Base-by-base conservation (phyloP, 1,140 invertebrate genomes). In the Centruroides sculpturatus region DNA sequence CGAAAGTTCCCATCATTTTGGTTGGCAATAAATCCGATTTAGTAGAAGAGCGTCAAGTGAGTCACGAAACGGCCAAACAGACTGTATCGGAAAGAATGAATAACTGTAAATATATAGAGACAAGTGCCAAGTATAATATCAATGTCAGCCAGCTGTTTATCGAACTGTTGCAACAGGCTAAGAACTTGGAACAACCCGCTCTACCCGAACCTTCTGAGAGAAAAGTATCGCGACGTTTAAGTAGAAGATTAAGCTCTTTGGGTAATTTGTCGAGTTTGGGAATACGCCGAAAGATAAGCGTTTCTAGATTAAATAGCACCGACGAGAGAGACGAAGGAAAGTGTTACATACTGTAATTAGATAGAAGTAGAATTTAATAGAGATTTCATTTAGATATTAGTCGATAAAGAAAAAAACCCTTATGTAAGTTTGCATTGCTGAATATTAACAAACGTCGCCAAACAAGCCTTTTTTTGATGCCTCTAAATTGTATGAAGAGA, bases 21-120 rank as follows among this genome's bases (percentile, higher is more conserved):
- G 90, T 93, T 3, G 89, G 86, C n/a, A 94, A 94, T 72, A 94
- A 94, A 74, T 78, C 83, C 34, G 90, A 94, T 72, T 73, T 90
- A 12, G 79, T 81, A 34, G 60, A 53, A n/a, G 79, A 83, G 34
- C 58, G 71, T 12, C 57, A 67, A 11, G 67, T 72, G 13, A 59
- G 64, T 4, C 55, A 56, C 13, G 69, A 72, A 50, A 56, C 65
- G 59, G 66, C 69, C 0, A 46, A 60, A 35, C 55, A 59, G 7
- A 64, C 62, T 53, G 63, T 63, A 3, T 56, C 59, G 10, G 59
- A 64, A 34, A 57, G 49, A 4, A 67, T 69, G 66, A 55, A 49
- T 23, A 62, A 66, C 47, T 67, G 67, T 47, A 64, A 65, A 3
- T 72, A 71, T 60, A 57, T 71, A 0, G 71, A 72, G 56, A 72